A percentile compares a stretch with the other conserved stretches of the same genome.
phyloP scores from a whole-genome alignment of 2,797 vertebrate species.

The Phrynocephalus guinanensis region DNA sequence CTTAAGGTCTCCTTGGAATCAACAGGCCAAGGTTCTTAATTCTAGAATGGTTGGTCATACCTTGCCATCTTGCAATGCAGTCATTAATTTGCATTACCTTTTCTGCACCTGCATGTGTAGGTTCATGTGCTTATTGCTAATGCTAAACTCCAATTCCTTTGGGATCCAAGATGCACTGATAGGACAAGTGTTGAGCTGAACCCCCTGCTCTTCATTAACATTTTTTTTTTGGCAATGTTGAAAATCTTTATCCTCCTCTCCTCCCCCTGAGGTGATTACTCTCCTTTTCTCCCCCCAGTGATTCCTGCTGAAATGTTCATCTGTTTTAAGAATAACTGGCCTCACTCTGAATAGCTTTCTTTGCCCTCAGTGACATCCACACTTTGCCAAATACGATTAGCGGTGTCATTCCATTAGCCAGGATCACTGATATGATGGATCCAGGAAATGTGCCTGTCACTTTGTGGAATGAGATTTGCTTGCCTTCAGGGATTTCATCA shows the following conservation, averaged over 20 bases:
- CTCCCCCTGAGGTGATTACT: background rate
- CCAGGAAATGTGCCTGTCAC: background rate
- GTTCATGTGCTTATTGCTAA: slow-evolving; percentile 2
- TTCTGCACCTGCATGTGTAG: background rate
- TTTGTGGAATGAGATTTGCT: background rate
- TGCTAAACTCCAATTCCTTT: slow-evolving; percentile 45
- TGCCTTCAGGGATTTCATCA: background rate
- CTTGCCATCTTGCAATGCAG: slow-evolving; percentile 4
- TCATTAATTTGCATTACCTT: background rate
- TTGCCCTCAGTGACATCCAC: background rate
- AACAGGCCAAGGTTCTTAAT: slow-evolving; percentile 11
- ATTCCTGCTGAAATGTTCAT: background rate
- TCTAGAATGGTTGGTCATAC: slow-evolving; percentile 15
- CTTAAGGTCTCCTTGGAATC: slow-evolving; percentile 8
- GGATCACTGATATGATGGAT: background rate
- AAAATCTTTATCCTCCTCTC: background rate
- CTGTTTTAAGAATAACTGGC: background rate
- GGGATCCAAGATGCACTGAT: slow-evolving; percentile 19
- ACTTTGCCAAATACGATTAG: slow-evolving; percentile 7
- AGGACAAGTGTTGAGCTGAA: background rate
- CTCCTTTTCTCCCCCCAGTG: too few relatives aligned
- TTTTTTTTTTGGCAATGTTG: background rate
- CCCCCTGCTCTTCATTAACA: background rate
- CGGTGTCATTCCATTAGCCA: background rate
- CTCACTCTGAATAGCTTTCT: background rate